Evolutionary conservation across 2,113 vertebrate genomes (phyloP), one percentile per base, ranked within the genome.

Genomic region (Halcyon senegalensis): DNA sequence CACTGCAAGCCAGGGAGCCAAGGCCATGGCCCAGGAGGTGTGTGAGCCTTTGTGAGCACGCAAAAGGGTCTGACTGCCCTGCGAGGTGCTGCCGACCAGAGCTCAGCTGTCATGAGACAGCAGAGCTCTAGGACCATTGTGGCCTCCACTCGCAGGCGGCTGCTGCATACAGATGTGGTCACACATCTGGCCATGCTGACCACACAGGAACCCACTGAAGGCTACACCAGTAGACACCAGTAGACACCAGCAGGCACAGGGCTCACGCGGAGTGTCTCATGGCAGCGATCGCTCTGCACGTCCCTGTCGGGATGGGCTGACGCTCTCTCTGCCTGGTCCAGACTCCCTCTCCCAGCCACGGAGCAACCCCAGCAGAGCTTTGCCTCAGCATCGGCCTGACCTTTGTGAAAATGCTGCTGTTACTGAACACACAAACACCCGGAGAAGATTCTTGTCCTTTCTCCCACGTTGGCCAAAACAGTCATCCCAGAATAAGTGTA

Each of bases 101-200:
- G 27, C 66, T 37, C 37, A 51, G 10, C 21, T 9, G 0, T 15
- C 70, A 35, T 1, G 2, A 67, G 41, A 31, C 2, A 7, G 6
- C 44, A 77, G 43, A 70, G 27, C 56, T 70, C 67, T 18, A 11
- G 16, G 51, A 37, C 44, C 27, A 23, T 48, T 1, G 2, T 41
- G 44, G 39, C 33, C 37, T 46, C 44, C 6, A 4, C 21, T 31
- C 64, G 44, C 48, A 58, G 50, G 24, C 0, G 1, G 31, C 43
- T 46, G 59, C 66, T 78, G 51, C 51, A 19, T 12, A 25, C 37
- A 83, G 58, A 46, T n/a, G 51, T 59, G 46, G n/a, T 41, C 79
- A 48, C 44, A 33, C 39, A 55, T 67, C 66, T 73, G 66, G 15
- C 30, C 21, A 41, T 1, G 1, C 28, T 60, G 33, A 66, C 58